Base-by-base conservation (phyloP, 2,113 vertebrate species). In the Helogale parvula region DNA sequence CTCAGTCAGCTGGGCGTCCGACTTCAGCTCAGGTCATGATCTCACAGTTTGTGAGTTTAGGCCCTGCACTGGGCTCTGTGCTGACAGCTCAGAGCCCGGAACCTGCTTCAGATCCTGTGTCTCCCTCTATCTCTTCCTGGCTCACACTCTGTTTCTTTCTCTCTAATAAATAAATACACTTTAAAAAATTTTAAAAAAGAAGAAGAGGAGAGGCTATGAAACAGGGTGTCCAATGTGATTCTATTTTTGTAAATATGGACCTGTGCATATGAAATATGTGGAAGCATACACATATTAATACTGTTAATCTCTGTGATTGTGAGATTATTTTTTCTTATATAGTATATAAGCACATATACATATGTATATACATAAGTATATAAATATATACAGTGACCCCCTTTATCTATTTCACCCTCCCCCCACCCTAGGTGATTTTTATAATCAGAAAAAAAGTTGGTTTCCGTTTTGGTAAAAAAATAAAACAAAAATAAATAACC, bases 401-500 rank as follows among this genome's bases (percentile, higher is more conserved):
- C 41, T 45, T 74, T 45, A 16, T 45, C 41, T 47, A 47, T 29
- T 15, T 45, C 72, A 29, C 72, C 25, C 14, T 47, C 15, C 41
- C 2, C 41, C 17, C 41, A 29, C 41, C 14, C 41, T 47, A 23
- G 45, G 31, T 57, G 29, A 66, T 45, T 71, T 87, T 94, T 90
- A 45, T 81, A 60, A 88, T 81, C 15, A 66, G 45, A n/a, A 76
- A 94, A 89, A 52, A n/a, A 31, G 15, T 9, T 87, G 21, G 35
- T 72, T 72, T 81, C 9, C 27, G 38, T 79, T 93, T 90, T 85
- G 57, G 79, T 80, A 38, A 38, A 81, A 54, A 54, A 38, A 82
- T 66, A 47, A 82, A 77, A 83, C 14, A 69, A 91, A 96, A 86
- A 54, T 47, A 95, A 97, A 65, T 17, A 72, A 45, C 13, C 10